Evolutionary conservation across 2,113 vertebrate species (phyloP).

Genomic region (Pseudorasbora parva): DNA sequence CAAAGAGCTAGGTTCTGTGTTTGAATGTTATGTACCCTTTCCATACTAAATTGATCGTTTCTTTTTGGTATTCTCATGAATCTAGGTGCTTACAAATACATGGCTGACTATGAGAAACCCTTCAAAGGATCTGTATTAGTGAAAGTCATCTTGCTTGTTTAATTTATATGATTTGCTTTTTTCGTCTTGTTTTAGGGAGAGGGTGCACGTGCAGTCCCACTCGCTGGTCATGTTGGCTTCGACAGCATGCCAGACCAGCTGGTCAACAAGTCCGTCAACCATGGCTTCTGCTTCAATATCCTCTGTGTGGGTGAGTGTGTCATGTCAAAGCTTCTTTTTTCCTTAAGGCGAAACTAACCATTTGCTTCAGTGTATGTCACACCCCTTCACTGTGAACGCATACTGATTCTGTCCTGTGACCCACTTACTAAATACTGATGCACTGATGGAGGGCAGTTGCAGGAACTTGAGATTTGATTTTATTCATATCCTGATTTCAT

Average conservation of each 20-base stretch:
- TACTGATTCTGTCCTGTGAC: conserved; percentile 38
- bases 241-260: conserved; percentile 99
- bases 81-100: not conserved
- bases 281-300: conserved; percentile 99
- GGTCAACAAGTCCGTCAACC: conserved; percentile 98
- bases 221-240: conserved; percentile 96
- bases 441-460: conserved; percentile 18
- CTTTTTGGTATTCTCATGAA: not conserved
- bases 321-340: conserved; percentile 35
- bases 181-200: conserved; percentile 79
- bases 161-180: conserved; percentile 24
- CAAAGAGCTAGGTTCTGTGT: not conserved
- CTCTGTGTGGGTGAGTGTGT: conserved; percentile 95
- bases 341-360: conserved; percentile 44
- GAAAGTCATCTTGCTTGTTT: not conserved
- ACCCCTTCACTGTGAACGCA: conserved; percentile 49
- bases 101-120: not conserved
- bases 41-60: not conserved
- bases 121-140: not conserved
- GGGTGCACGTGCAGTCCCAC: conserved; percentile 88
- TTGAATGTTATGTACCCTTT: not conserved
- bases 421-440: conserved; percentile 31
- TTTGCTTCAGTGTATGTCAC: conserved; percentile 51
- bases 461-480: conserved; percentile 6
- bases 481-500: conserved; percentile 19